Percentiles rank a stretch among this genome's conserved stretches.
Evolutionary conservation across 2,113 vertebrate genomes (phyloP).

Genomic region (Microtus ochrogaster): DNA sequence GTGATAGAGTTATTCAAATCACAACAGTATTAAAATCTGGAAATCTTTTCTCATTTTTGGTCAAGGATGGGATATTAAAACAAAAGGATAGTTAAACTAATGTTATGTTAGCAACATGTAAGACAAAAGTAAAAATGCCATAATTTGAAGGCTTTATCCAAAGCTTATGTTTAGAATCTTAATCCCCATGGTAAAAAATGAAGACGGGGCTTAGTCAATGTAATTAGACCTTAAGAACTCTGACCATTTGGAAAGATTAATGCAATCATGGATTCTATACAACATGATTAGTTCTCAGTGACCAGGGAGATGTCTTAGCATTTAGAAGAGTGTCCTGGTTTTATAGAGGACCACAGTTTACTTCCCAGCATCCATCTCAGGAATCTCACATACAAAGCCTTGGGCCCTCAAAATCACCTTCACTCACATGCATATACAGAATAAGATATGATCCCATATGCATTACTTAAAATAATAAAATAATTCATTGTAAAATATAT

Average conservation of each 20-base stretch:
- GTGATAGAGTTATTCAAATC: neutral
- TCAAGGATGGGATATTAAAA: too few species aligned
- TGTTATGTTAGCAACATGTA: neutral
- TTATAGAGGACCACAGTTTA: neutral
- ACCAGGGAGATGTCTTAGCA: neutral
- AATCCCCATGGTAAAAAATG: neutral
- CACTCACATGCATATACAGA: too few species aligned
- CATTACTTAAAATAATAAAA: neutral
- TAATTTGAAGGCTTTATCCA: neutral
- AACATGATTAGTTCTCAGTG: neutral
- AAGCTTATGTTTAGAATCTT: neutral
- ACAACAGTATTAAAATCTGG: neutral
- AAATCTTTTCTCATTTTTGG: neutral
- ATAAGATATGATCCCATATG: too few species aligned
- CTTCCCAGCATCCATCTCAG: neutral
- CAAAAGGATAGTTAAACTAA: neutral
- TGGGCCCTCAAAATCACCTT: neutral
- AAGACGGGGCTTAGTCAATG: neutral
- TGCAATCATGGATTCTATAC: too few species aligned
- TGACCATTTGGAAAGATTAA: rapidly evolving
- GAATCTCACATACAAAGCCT: neutral
- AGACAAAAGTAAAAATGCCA: rapidly evolving
- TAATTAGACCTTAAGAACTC: neutral
- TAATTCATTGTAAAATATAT: neutral
- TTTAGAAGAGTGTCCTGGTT: neutral